Evolutionary conservation across 2,113 vertebrate species (phyloP).

Genomic region (Leuciscus idus): DNA sequence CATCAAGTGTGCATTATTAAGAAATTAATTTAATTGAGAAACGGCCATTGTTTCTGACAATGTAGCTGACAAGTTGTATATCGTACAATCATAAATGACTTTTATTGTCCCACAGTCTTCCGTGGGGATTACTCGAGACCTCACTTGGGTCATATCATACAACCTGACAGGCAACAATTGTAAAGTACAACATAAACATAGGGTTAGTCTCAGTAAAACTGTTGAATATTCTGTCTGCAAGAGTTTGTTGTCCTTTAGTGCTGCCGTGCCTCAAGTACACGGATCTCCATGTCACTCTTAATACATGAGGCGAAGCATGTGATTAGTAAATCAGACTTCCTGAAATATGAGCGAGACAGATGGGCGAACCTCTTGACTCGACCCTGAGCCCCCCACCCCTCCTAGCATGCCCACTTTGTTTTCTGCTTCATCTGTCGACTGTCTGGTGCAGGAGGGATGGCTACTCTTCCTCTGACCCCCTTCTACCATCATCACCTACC

Average conservation of each 20-base stretch:
- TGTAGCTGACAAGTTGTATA: neutral
- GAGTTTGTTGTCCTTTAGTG: constrained; percentile 46
- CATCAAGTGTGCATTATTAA: neutral
- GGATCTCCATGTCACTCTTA: constrained; percentile 66
- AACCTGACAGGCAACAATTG: neutral
- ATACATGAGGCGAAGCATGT: constrained; percentile 74
- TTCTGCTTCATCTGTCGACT: constrained; percentile 49
- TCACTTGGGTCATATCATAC: neutral
- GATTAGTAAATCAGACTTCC: constrained; percentile 77
- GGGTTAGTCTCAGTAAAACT: constrained; percentile 8
- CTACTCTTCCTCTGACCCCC: constrained; percentile 46
- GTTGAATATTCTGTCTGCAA: constrained; percentile 67
- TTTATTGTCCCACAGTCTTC: neutral
- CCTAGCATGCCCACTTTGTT: constrained; percentile 56
- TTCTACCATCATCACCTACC: neutral
- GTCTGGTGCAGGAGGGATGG: constrained; percentile 28
- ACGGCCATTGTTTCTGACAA: neutral
- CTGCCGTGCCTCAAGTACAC: constrained; percentile 62
- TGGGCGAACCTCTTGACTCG: constrained; percentile 36
- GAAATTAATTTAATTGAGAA: neutral
- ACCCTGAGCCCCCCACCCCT: constrained; percentile 1
- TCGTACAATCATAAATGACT: neutral
- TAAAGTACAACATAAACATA: neutral
- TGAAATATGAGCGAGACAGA: constrained; percentile 60
- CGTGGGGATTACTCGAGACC: neutral